Base-by-base conservation (phyloP, 2,888 invertebrate genomes). In the Synanthedon formicaeformis region DNA sequence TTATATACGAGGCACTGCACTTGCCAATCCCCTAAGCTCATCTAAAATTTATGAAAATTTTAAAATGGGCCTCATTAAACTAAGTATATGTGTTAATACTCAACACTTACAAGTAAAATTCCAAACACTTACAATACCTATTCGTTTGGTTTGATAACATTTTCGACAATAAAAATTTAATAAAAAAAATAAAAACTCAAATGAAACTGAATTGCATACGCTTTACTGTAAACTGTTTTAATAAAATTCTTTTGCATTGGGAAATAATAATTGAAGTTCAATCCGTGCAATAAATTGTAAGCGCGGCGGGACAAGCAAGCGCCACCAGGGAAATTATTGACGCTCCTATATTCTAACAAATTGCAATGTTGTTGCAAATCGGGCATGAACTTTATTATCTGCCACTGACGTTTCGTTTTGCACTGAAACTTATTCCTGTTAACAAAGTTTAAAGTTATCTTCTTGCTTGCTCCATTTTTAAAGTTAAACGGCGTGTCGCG, bases 301-400 rank as follows among this genome's bases (percentile, higher is more conserved):
- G 58, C 58, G 56, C 59, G 57, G 34, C 34, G 34, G 10, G 34
- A 34, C 55, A 55, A 53, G 60, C 55, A 57, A 61, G 56, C 62
- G 63, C 67, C 76, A 72, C 77, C 41, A 59, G 73, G 76, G 76
- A 75, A 78, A 72, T 75, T 78, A 79, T 78, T 73, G 73, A 74
- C 69, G 64, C 71, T 74, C 73, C 66, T 65, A 34, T 34, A 66
- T 64, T 60, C 56, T 59, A 71, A 61, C 66, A 67, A 71, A 73
- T 67, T 67, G 64, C 69, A 63, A 64, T 69, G 64, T 60, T 66
- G 65, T 65, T 69, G 59, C 63, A 64, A 67, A 64, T 60, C 45
- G 14, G 13, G 13, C 45, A 45, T 14, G 14, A 45, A 13, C 45
- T 45, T 45, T 45, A 45, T 45, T 45, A 13, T n/a, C 45, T 45